Base-by-base conservation (phyloP, 2,797 vertebrate species). In the Trematomus bernacchii region DNA sequence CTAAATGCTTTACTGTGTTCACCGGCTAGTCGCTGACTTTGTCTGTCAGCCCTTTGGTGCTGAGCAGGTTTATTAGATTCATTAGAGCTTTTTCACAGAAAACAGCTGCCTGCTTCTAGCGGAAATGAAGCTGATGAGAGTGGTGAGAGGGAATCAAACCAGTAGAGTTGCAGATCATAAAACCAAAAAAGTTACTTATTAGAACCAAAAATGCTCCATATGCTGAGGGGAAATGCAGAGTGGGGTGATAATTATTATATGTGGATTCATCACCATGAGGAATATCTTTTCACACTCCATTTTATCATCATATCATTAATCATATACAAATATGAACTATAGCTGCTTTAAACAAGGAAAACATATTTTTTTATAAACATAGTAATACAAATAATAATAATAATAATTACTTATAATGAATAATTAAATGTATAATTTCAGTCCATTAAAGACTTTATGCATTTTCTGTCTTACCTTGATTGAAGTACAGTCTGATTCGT, bases 1-100 rank as follows among this genome's bases (percentile, higher is more conserved):
- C 42, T 65, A 71, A 80, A 68, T 68, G 44, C 68, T 68, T 42
- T 44, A 37, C 47, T 57, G 66, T 71, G 66, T 82, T 76, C 59
- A 64, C 7, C 58, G 54, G 53, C 53, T 33, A 47, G 60, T 59
- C 15, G 10, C 57, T 73, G 40, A 53, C 73, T 63, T 46, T 48
- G 19, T 71, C 59, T 66, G 55, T 78, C 63, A 66, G 66, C 66
- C 40, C 21, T 19, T 18, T 66, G 27, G n/a, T 30, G 65, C 66
- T 37, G 23, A 55, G 48, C 42, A 23, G 37, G 60, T 48, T 54
- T n/a, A 44, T 67, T 46, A 55, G 51, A 57, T 70, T 73, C 23
- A 63, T 64, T 30, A 12, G 37, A 52, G 30, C 43, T 37, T 57
- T 65, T 67, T 53, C 43, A 46, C n/a, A 18, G 60, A 48, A 66